These are phyloP conservation scores for Oryzias dopingdopingensis DNA, from an alignment of 2,797 vertebrate genomes.

Conservation along the genomic window DNA sequence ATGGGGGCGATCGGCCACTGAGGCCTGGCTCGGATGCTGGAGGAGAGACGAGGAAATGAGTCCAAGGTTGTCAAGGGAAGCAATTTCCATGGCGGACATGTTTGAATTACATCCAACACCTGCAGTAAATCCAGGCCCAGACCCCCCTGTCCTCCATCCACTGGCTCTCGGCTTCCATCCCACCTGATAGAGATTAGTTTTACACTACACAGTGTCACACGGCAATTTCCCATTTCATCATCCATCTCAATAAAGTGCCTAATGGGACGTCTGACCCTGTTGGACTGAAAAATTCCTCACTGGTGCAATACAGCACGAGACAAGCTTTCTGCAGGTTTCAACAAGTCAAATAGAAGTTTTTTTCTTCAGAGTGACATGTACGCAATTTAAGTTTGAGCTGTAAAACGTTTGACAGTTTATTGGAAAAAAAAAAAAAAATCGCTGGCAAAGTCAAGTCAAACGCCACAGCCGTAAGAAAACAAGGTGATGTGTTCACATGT, in stretches of 20 bases:
- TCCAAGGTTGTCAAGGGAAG: constrained; percentile 32
- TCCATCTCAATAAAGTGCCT: constrained; percentile 41
- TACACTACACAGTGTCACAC: constrained; percentile 28
- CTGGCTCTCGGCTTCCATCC: constrained; percentile 18
- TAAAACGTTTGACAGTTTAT: not conserved
- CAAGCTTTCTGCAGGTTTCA: constrained; percentile 2
- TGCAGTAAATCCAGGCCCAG: constrained; percentile 37
- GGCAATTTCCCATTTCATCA: constrained; percentile 44
- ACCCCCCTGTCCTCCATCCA: constrained; percentile 3
- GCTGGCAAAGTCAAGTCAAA: not conserved
- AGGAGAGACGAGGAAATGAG: constrained; percentile 38
- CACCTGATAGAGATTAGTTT: constrained; percentile 28
- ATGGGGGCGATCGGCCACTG: constrained; percentile 5
- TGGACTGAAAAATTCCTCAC: constrained; percentile 13
- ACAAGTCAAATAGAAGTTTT: not conserved
- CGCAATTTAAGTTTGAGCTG: not conserved
- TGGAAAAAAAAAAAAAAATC: not conserved
- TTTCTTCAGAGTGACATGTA: not conserved
- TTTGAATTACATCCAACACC: constrained; percentile 44
- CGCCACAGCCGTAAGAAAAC: no score
- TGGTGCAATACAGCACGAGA: not conserved
- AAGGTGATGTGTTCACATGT: no score
- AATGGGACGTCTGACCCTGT: constrained; percentile 29
- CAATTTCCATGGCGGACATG: constrained; percentile 38
- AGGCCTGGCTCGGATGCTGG: constrained; percentile 23